Base-by-base conservation (phyloP, 2,113 vertebrate genomes). In the Sturnus vulgaris region DNA sequence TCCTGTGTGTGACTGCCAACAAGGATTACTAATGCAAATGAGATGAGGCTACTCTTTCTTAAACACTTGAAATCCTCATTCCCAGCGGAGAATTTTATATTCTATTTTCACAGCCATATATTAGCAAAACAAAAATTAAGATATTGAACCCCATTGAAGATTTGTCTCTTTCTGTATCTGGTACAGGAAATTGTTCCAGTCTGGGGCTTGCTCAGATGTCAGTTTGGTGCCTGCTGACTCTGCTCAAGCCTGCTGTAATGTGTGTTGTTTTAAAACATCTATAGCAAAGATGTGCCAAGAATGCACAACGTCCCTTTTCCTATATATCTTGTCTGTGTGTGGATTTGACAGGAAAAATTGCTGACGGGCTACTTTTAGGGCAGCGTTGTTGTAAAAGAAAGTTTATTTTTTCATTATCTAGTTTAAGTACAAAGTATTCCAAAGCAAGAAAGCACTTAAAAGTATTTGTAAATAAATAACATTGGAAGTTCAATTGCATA, bases 21-120 rank as follows among this genome's bases (percentile, higher is more conserved):
- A 78, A 46, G 3, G 27, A 85, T n/a, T 83, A 79, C 33, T 81
- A 86, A 78, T 23, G 44, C 21, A 78, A 93, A 70, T 37, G 22
- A 82, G 17, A 92, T 47, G 46, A 81, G 6, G 20, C 19, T 60
- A 44, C 28, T 59, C 30, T 72, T 93, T 61, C 50, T 66, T 47
- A 69, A 93, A 69, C 24, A 13, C n/a, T 82, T 88, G 23, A 88
- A 93, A 90, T 39, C 46, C 31, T 82, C 46, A 23, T 66, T 86
- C 50, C 50, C 71, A 69, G 10, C 21, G 14, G 30, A 80, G 37
- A 79, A 71, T 28, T 44, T 79, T 64, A 2, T 40, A 31, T 60
- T 72, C 2, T 71, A 40, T 70, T 81, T 76, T 65, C 17, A 68
- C 9, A 72, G 53, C 10, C 20, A 50, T n/a, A 20, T 61, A 68